These are phyloP conservation scores for Coreius guichenoti DNA, from an alignment of 2,797 vertebrate species.

Conservation along the genomic window DNA sequence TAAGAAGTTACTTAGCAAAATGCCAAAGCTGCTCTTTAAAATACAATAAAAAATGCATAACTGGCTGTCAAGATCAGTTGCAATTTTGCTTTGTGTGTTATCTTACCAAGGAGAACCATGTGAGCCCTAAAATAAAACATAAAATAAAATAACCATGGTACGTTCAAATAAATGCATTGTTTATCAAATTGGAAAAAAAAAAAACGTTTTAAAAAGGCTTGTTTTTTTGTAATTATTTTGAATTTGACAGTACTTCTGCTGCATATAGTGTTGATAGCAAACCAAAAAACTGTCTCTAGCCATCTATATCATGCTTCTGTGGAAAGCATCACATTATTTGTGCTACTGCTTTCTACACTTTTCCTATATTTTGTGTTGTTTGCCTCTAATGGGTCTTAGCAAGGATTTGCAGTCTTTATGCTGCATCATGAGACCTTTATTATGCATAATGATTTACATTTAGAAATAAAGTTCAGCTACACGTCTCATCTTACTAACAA, in stretches of 20 bases:
- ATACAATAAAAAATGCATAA: not conserved
- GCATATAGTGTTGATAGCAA: not conserved
- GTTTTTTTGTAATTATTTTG: too few species aligned
- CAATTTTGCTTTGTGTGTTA: not conserved
- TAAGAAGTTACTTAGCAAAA: not conserved
- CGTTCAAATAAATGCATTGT: not conserved
- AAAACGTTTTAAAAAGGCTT: too few species aligned
- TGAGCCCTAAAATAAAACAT: not conserved
- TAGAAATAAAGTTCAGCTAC: slow-evolving; percentile 55
- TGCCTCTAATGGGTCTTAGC: slow-evolving; percentile 15
- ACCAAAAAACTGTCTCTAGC: not conserved
- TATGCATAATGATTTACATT: slow-evolving; percentile 58
- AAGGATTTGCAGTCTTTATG: slow-evolving; percentile 35
- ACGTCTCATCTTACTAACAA: slow-evolving; percentile 59
- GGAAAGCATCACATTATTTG: too few species aligned
- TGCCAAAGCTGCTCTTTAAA: not conserved
- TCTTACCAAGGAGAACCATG: not conserved
- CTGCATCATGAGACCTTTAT: slow-evolving; percentile 52
- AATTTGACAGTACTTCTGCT: too few species aligned
- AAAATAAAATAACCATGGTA: not conserved
- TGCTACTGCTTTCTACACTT: too few species aligned
- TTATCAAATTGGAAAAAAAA: not conserved
- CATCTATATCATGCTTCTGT: not conserved
- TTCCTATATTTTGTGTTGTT: slow-evolving; percentile 4
- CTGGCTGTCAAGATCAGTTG: not conserved